Evolutionary conservation across 2,113 vertebrate genomes (phyloP), one percentile per base, ranked within the genome.

Genomic region (Ailurus styani): DNA sequence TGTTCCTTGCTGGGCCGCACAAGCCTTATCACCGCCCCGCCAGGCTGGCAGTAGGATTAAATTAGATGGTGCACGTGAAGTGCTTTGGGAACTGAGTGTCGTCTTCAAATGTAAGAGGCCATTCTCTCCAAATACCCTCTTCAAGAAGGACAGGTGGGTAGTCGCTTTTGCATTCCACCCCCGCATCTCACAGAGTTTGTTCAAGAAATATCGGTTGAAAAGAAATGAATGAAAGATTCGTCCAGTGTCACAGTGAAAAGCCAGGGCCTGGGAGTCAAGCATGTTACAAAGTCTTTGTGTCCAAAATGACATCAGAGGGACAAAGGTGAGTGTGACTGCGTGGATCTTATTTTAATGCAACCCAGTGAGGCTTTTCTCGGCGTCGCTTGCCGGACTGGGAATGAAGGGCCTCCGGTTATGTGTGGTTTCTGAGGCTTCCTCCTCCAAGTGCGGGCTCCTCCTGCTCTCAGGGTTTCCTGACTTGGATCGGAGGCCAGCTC

Each of bases 401-500:
- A 93, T 50, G 84, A 97, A 75, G 20, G 57, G 86, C 83, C 0
- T 3, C 42, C 90, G 40, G 42, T 96, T 78, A 66, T 95, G 60
- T 40, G 15, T 72, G 17, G 52, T 42, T 94, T 77, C 50, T 40
- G 42, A 31, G 40, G 57, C 20, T 96, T 95, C 66, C 7, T 34
- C 42, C 97, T 85, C 55, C 23, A 73, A 96, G 87, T 14, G 1
- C 21, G n/a, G 73, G 72, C 0, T 1, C 0, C 0, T 81, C 93
- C 96, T 62, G 70, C 34, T 77, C 96, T 68, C 78, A 2, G 5
- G 52, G 12, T 66, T n/a, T 97, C 97, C 95, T 97, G 84, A 84
- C 93, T 98, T 96, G 94, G 42, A 60, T 95, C 55, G 87, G 87
- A 97, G 97, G 66, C 87, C 42, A 96, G 96, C 89, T 96, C 79